Evolutionary conservation across 2,888 invertebrate genomes (phyloP).

Genomic region (Pecten maximus): DNA sequence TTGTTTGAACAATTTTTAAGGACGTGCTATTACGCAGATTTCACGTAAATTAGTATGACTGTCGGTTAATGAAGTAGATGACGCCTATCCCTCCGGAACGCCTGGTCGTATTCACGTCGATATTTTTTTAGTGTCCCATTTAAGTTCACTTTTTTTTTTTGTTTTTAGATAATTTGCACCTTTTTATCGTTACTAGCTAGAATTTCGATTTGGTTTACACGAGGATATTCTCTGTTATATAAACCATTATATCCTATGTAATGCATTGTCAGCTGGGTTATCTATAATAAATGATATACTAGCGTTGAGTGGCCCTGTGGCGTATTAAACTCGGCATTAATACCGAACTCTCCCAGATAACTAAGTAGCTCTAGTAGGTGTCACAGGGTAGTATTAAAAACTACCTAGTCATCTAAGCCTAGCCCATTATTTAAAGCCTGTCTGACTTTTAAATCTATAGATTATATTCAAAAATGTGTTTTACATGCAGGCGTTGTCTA

Average conservation of each 20-base stretch:
- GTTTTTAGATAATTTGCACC: no score
- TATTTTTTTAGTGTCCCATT: no score
- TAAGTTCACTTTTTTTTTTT: no score
- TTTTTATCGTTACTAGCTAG: no score
- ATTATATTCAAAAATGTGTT: neutral
- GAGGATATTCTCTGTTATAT: no score
- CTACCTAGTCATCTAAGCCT: slow-evolving; percentile 13
- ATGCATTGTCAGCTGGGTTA: neutral
- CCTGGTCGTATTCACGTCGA: no score
- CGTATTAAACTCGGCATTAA: neutral
- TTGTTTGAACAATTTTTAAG: no score
- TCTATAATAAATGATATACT: neutral
- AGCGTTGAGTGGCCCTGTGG: neutral
- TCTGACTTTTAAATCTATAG: slow-evolving; percentile 20
- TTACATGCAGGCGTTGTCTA: slow-evolving; percentile 25
- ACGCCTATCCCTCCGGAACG: no score
- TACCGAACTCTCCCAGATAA: neutral
- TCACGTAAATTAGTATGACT: no score
- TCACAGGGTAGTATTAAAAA: neutral
- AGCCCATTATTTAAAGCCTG: slow-evolving; percentile 15
- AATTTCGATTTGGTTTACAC: no score
- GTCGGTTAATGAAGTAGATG: no score
- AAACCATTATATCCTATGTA: neutral
- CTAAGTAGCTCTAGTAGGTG: slow-evolving; percentile 14
- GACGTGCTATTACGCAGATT: no score